These are phyloP conservation scores for Coenonympha glycerion DNA, from an alignment of 2,888 invertebrate genomes.

Conservation along the genomic window DNA sequence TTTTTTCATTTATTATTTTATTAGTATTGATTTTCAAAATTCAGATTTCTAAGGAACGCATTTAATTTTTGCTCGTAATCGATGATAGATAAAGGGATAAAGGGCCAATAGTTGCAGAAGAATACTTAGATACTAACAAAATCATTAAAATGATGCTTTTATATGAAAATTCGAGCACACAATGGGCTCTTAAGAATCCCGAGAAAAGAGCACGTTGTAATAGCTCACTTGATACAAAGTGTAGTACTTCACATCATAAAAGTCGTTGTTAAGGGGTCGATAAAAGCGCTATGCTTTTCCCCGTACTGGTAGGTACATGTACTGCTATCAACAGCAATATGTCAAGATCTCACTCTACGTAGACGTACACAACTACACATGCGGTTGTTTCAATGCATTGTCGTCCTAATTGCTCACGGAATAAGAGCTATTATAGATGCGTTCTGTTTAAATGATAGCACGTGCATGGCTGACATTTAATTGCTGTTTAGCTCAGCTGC, in stretches of 20 bases:
- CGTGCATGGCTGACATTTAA: slow-evolving; percentile 15
- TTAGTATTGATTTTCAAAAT: too few relatives aligned
- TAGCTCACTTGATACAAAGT: background rate
- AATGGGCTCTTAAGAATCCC: too few relatives aligned
- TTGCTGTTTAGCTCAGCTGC: slow-evolving; percentile 16
- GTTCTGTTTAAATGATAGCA: slow-evolving; percentile 1
- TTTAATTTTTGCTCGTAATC: background rate
- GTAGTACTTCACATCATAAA: background rate
- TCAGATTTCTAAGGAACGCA: too few relatives aligned
- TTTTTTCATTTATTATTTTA: too few relatives aligned
- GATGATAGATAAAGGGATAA: too few relatives aligned
- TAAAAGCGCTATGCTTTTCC: background rate
- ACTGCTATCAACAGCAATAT: slow-evolving; percentile 9
- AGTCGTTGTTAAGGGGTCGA: background rate
- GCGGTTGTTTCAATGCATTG: background rate
- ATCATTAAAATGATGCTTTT: too few relatives aligned
- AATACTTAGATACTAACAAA: too few relatives aligned
- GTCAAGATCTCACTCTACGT: slow-evolving; percentile 6
- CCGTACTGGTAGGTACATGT: background rate
- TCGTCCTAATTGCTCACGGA: background rate
- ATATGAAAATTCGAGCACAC: too few relatives aligned
- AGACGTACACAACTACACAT: background rate
- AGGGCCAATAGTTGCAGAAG: too few relatives aligned
- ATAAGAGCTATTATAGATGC: background rate
- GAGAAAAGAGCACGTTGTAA: background rate